Base-by-base conservation (phyloP, 1,140 invertebrate species). In the Pantala flavescens region DNA sequence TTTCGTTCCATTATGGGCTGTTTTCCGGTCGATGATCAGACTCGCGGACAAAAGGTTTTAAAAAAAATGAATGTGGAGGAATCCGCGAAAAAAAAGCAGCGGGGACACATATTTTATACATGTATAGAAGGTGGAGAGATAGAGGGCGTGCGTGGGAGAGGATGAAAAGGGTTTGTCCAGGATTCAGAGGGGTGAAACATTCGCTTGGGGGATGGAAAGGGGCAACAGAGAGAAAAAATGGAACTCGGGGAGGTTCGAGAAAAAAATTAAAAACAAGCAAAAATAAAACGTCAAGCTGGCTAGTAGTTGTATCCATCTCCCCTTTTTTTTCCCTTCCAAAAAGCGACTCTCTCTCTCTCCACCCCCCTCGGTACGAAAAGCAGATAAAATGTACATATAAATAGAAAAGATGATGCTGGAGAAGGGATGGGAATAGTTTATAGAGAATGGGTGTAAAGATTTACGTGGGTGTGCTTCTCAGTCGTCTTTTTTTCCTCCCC, bases 1-100 rank as follows among this genome's bases (percentile, higher is more conserved):
- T 63, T 21, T 63, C 49, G 49, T 63, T 63, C 49, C 49, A 63
- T 63, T 63, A 63, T 21, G 49, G 49, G 49, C 49, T 63, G 49
- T 63, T 63, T 63, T 63, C n/a, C 49, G 49, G 49, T 16, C 49
- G 49, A 63, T 19, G 49, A 63, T 63, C 49, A 63, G 12, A 63
- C 49, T 16, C 49, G 49, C 49, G n/a, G 49, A 63, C 49, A 63
- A 63, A 63, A 63, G 49, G 9, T 3, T 21, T 3, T 63, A 63
- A 63, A 63, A n/a, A n/a, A 63, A 63, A 63, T 63, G 49, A 63
- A 63, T 63, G 16, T 7, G 49, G 49, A 63, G n/a, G 49, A 63
- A 7, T 36, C 14, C 49, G 49, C 14, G 49, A 63, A 21, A 63
- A n/a, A n/a, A 63, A 63, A 63, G 14, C 49, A 21, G 49, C 12